These are phyloP conservation scores for Chionis minor DNA, from an alignment of 2,113 vertebrate genomes.

Conservation along the genomic window DNA sequence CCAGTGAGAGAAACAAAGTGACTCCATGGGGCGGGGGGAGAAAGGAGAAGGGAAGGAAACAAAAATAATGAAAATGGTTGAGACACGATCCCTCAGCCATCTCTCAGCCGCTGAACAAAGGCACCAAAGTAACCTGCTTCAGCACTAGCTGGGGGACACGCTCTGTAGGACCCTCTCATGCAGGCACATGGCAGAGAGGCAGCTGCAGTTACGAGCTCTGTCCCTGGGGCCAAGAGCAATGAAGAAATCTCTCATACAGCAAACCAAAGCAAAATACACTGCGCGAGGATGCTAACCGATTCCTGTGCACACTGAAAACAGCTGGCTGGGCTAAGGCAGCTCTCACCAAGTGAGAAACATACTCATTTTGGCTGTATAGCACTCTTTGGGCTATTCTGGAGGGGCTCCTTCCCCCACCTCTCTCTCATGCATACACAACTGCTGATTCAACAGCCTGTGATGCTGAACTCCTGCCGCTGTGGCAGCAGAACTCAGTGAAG, in stretches of 20 bases:
- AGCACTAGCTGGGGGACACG: background rate
- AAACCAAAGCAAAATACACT: background rate
- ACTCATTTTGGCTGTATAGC: background rate
- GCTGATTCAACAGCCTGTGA: background rate
- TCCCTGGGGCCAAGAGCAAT: background rate
- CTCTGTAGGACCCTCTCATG: fast-evolving
- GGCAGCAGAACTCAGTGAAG: background rate
- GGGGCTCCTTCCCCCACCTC: background rate
- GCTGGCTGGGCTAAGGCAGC: background rate
- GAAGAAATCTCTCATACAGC: background rate
- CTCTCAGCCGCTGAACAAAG: background rate
- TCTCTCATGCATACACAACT: background rate
- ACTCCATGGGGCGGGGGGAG: no score
- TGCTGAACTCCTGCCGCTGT: background rate
- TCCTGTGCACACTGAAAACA: background rate
- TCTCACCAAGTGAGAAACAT: background rate
- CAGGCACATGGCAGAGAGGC: background rate
- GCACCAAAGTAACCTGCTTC: background rate
- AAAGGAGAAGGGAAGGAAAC: no score
- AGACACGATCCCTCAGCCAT: background rate
- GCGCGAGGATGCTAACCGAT: background rate
- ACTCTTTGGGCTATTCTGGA: background rate
- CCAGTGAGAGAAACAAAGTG: background rate
- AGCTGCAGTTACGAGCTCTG: background rate
- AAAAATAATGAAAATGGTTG: no score